Evolutionary conservation across 2,797 vertebrate species (phyloP), one percentile per base, ranked within the genome.

Genomic region (Euthynnus affinis): DNA sequence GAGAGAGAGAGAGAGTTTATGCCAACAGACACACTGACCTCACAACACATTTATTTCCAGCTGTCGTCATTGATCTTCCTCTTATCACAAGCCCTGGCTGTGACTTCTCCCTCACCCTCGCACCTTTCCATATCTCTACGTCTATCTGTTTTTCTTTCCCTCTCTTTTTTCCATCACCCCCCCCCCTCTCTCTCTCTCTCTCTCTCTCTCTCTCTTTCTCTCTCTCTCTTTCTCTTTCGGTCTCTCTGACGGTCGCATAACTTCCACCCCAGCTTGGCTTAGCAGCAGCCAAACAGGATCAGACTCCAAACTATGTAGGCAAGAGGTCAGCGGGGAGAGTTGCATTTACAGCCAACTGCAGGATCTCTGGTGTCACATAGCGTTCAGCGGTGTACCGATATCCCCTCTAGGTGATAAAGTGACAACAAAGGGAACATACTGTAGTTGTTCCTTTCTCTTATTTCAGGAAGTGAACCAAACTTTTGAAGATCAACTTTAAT

Each of bases 271-370:
- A 75, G 86, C 80, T 68, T 81, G 86, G 73, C 76, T 75, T 67
- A 65, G 67, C 59, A 14, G 73, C 60, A 61, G 73, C 74, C 82
- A 42, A 76, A 74, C 63, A 32, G 81, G 86, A 81, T 86, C 83
- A 87, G 77, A 84, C 84, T 85, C 66, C 83, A 83, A 82, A 85
- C 66, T 91, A 89, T 91, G 83, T 79, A 82, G 86, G 83, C 44
- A 8, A 87, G 83, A 82, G 82, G 85, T 90, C 85, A 85, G 71
- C 5, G 1, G 40, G 49, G 48, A 71, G 74, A 59, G 55, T 13
- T 51, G 20, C 10, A 37, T 74, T 86, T 51, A 17, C 73, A 59
- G 79, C 59, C 77, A 55, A 34, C 57, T 70, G 76, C 69, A 44
- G 46, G 79, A 51, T 61, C 66, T 70, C 65, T 66, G 76, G 74